These are phyloP conservation scores for Calliphora vomitoria DNA, from an alignment of 2,888 invertebrate species.

Conservation along the genomic window DNA sequence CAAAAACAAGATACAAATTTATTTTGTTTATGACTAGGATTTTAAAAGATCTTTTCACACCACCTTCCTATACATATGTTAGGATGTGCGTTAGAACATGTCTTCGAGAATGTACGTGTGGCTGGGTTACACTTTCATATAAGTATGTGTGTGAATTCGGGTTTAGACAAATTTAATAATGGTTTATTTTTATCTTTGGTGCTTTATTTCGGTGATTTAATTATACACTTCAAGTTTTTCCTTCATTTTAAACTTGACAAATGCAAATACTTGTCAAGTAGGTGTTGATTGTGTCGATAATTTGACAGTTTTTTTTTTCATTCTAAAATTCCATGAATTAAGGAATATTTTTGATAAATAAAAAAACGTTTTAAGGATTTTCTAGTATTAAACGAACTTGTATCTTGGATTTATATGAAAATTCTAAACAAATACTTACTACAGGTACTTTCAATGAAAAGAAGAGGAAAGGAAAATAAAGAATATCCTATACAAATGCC, in stretches of 20 bases:
- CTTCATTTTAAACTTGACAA: conserved; percentile 7
- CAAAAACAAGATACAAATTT: no score
- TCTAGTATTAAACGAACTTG: background rate
- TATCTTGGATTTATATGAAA: background rate
- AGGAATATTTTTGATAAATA: background rate
- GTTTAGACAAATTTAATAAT: conserved; percentile 11
- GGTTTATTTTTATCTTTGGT: background rate
- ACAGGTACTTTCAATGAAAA: background rate
- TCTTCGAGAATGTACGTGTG: background rate
- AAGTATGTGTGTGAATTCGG: background rate
- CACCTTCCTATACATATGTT: background rate
- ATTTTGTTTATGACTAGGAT: no score
- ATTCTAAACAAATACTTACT: background rate
- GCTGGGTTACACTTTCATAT: background rate
- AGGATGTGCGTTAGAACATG: background rate
- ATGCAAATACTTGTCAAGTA: conserved; percentile 5
- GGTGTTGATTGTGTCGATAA: conserved; percentile 31
- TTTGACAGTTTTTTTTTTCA: conserved; percentile 5
- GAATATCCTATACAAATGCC: background rate
- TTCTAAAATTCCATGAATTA: background rate
- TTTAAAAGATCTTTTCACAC: background rate
- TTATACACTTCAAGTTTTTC: conserved; percentile 6
- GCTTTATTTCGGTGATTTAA: background rate
- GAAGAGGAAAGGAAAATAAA: background rate
- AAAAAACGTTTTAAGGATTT: background rate